Percentiles rank a stretch among this genome's conserved stretches.
These are phyloP conservation scores for Pangasius macronema DNA, from an alignment of 2,797 vertebrate species.

Conservation along the genomic window DNA sequence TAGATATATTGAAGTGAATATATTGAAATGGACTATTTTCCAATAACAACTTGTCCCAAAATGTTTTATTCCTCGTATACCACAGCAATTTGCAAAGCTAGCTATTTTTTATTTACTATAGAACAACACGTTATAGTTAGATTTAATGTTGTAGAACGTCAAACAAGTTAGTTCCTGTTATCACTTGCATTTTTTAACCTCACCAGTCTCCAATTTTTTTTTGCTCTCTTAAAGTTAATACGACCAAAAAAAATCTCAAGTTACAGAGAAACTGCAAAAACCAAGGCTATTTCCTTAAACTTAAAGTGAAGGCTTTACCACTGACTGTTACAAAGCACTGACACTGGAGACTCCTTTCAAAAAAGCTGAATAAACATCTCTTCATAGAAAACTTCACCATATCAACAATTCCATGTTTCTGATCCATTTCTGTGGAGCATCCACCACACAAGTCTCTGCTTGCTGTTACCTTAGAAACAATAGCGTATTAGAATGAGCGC, in stretches of 20 bases:
- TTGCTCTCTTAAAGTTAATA: neutral
- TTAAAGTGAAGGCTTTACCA: too few species aligned
- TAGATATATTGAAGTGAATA: neutral
- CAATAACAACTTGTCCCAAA: neutral
- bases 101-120: neutral
- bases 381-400: neutral
- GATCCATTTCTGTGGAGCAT: neutral
- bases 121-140: neutral
- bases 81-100: neutral
- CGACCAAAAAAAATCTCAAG: neutral
- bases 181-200: neutral
- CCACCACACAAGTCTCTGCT: neutral
- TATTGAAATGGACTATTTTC: neutral
- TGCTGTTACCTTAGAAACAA: slow-evolving; percentile 9
- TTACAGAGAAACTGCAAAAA: neutral
- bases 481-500: neutral
- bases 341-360: neutral
- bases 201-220: neutral
- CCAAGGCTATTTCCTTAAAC: neutral
- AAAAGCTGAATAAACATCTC: neutral
- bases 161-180: neutral
- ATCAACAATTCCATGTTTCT: neutral
- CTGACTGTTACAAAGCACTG: neutral
- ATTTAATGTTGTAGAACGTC: neutral
- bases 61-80: neutral